These are phyloP conservation scores for Drosophila flavopinicola DNA, from an alignment of 2,888 invertebrate genomes.

Conservation along the genomic window DNA sequence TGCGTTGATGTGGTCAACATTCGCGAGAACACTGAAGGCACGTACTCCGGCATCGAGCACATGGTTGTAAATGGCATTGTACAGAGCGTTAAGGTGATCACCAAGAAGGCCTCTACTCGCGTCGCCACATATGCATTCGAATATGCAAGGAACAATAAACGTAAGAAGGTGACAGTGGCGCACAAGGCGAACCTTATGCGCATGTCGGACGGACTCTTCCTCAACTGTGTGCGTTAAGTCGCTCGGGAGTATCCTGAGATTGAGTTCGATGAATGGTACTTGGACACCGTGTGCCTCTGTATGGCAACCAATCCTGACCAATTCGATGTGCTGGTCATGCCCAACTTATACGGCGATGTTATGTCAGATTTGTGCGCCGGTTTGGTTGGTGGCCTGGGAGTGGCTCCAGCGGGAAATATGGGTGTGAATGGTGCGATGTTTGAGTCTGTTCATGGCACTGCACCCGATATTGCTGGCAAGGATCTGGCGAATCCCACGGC, in stretches of 20 bases:
- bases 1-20: constrained; percentile 99
- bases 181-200: constrained; percentile 99
- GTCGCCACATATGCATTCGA: constrained; percentile 99
- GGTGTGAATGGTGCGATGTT: constrained; percentile 98
- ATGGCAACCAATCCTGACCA: constrained; percentile 98
- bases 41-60: constrained; percentile 99
- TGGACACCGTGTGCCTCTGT: constrained; percentile 99
- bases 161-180: constrained; percentile 97
- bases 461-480: constrained; percentile 98
- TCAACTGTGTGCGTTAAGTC: constrained; percentile 97
- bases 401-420: constrained; percentile 99
- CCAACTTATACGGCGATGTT: constrained; percentile 99
- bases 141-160: constrained; percentile 95
- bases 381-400: constrained; percentile 97
- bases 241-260: constrained; percentile 96
- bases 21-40: constrained; percentile 99
- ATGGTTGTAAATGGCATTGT: constrained; percentile 99
- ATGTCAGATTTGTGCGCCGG: constrained; percentile 99
- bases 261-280: constrained; percentile 98
- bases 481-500: constrained; percentile 99
- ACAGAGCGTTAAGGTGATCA: constrained; percentile 99
- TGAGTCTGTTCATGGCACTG: constrained; percentile 99
- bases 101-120: constrained; percentile 96
- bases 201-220: constrained; percentile 99
- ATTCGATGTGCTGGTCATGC: constrained; percentile 99